Base-by-base conservation (phyloP, 2,888 invertebrate species). In the Diplazon laetatorius region DNA sequence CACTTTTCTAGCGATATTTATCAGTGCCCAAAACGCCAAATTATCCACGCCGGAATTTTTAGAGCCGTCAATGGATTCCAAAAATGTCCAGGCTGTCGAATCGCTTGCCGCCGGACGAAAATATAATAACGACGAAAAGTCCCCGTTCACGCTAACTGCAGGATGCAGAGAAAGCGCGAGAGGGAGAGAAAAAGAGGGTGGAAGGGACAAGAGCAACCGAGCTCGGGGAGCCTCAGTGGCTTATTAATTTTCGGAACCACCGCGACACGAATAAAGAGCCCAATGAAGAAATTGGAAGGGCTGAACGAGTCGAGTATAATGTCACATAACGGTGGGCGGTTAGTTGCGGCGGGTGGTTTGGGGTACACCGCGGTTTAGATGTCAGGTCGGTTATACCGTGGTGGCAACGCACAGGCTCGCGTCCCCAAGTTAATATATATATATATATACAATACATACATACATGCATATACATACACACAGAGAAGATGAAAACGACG, bases 191-290 rank as follows among this genome's bases (percentile, higher is more conserved):
- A n/a, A n/a, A n/a, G n/a, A n/a, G n/a, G n/a, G n/a, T n/a, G n/a
- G n/a, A n/a, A n/a, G n/a, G n/a, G n/a, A n/a, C n/a, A n/a, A n/a
- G n/a, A 50, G 22, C 30, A 52, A 14, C 52, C 37, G 18, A 57
- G 57, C 35, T 3, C 14, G 10, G 42, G 10, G 68, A 63, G 5
- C 10, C 55, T 52, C 62, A 44, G 62, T 42, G 76, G 83, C 80
- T 85, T 84, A 86, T 87, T 87, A 86, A 86, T 86, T 86, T 86
- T 84, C 77, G 59, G 35, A 35, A 14, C 20, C 63, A 25, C 46
- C 59, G n/a, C 25, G 9, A 30, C 30, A n/a, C n/a, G 55, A 3
- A 59, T 37, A 59, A 39, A 59, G 59, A 59, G 35, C 59, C 39
- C 59, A 12, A 59, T 59, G 39, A 59, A 59, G 37, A 59, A 59